Conservation (phyloP, 2,113 vertebrate genomes). For the Benitochromis conjunctus region DNA sequence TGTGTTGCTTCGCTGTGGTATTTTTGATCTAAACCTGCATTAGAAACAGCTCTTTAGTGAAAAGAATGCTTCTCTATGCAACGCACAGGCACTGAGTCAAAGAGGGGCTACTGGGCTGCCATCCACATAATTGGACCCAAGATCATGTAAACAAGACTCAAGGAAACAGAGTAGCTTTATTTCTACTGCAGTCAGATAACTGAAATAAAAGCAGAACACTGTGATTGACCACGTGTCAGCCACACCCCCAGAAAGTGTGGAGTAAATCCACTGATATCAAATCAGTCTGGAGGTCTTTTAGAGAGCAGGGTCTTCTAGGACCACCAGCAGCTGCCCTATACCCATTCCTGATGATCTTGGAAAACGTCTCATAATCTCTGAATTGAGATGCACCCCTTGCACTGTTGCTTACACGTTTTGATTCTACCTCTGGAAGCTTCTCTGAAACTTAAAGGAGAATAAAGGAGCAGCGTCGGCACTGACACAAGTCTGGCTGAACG, state of each 20-base stretch:
- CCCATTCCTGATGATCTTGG: not conserved
- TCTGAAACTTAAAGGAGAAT: not conserved
- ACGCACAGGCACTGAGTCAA: not conserved
- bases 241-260: not conserved
- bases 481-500: slow-evolving; percentile 25
- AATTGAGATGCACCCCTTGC: not conserved
- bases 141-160: not conserved
- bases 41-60: not conserved
- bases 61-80: not conserved
- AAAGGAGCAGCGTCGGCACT: not conserved
- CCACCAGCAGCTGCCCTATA: not conserved
- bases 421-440: not conserved
- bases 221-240: not conserved
- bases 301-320: not conserved
- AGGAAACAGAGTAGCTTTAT: not conserved
- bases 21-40: not conserved
- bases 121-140: not conserved
- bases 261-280: not conserved
- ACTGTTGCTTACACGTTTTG: not conserved
- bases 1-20: not conserved
- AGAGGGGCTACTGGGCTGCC: not conserved
- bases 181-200: not conserved
- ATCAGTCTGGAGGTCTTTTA: not conserved
- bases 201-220: not conserved
- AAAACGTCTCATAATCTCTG: not conserved